Base-by-base conservation (phyloP, 1,140 invertebrate species). In the Lycorma delicatula region DNA sequence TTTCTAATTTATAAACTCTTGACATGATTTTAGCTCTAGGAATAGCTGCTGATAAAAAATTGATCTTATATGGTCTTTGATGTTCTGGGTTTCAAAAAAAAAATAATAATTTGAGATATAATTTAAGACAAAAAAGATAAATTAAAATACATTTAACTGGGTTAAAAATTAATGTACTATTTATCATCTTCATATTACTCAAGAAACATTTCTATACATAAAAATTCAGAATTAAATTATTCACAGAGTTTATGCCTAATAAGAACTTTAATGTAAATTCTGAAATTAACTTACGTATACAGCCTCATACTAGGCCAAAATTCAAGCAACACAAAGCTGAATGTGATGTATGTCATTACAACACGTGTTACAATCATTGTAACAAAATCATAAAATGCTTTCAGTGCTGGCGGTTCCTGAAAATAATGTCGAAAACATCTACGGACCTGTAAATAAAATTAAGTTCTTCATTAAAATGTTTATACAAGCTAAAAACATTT, bases 261-360 rank as follows among this genome's bases (percentile, higher is more conserved):
- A 20, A 13, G 13, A 13, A 20, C 6, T 46, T 13, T 22, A 25
- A 25, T 50, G 23, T 25, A 22, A 29, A 34, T 4, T 31, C 7
- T 5, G 25, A n/a, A 13, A 34, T 7, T 23, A 67, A 81, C 79
- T 79, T 75, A 86, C 84, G 75, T 72, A 72, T 83, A 87, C 62
- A 87, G 67, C 60, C 70, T 70, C 55, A 88, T 67, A 62, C 81
- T 79, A 54, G 82, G 74, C 66, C 78, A 73, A 56, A 94, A 84
- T 68, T 95, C 89, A 59, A 95, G 77, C n/a, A 95, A 67, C 53
- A 96, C 80, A 72, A 97, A 96, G 61, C 89, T 87, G 66, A 92
- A 91, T 20, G 88, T 89, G 25, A 88, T 79, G 68, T 96, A 97
- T 23, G 85, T 83, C 78, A 96, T 82, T 46, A 85, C 75, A 23